phyloP scores from a whole-genome alignment of 2,888 invertebrate species.

The Actias luna region DNA sequence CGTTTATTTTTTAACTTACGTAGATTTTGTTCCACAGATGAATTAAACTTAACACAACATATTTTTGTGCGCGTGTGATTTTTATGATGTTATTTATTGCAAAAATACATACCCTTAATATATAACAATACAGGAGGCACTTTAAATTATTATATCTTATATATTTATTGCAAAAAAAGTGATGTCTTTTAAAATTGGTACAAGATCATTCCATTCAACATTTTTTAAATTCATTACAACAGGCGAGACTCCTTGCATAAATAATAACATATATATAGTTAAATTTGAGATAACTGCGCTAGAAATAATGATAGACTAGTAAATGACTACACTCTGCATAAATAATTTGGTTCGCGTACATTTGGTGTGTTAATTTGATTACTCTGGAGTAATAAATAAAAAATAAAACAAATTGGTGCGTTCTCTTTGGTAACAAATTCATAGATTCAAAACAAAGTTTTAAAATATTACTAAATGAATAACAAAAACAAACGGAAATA shows the following conservation, averaged over 20 bases:
- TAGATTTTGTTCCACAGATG: neutral
- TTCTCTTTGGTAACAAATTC: conserved; percentile 26
- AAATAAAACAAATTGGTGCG: neutral
- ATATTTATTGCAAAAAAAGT: conserved; percentile 10
- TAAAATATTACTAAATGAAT: conserved; percentile 16
- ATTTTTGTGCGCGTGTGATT: neutral
- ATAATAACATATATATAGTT: neutral
- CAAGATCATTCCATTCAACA: neutral
- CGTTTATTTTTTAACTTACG: neutral
- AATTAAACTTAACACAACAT: neutral
- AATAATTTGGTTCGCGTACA: conserved; percentile 6
- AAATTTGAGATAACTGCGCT: neutral
- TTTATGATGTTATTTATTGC: neutral
- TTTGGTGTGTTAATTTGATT: neutral
- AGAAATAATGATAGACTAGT: conserved; percentile 3
- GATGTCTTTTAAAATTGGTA: conserved; percentile 23
- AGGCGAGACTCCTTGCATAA: neutral
- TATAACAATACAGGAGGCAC: conserved; percentile 32
- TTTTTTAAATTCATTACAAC: neutral
- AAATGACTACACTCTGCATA: conserved; percentile 5
- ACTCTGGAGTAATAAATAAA: neutral
- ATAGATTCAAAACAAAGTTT: neutral
- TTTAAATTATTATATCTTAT: conserved; percentile 20
- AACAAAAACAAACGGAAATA: conserved; percentile 33
- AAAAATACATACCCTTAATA: neutral